Base-by-base conservation (phyloP, 2,888 invertebrate species). In the Drosophila fungiperda region DNA sequence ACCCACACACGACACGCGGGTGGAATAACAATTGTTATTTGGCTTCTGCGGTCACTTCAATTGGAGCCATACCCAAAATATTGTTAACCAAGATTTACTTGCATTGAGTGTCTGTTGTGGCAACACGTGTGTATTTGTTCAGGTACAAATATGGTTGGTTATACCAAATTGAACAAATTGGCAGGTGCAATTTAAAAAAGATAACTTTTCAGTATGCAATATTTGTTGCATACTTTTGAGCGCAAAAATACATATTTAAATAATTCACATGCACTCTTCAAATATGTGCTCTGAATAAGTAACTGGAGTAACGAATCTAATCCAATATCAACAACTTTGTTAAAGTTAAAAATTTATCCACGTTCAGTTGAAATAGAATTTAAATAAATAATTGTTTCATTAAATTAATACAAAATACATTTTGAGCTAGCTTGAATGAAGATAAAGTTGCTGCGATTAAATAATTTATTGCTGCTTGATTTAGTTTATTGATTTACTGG, bases 1-100 rank as follows among this genome's bases (percentile, higher is more conserved):
- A 49, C 17, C 23, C 23, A 38, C 38, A 62, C 9, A 49, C 17
- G n/a, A n/a, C 32, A 8, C 23, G n/a, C 17, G 33, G 45, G 20
- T 38, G 12, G 17, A 23, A n/a, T 35, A 40, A 40, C 76, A 73
- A 54, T 59, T 72, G 74, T 23, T 63, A 62, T 71, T 80, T 63
- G 70, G 63, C 72, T 73, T 78, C 76, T 78, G 78, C 75, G 78
- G 82, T 67, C 74, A 71, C 72, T 64, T 65, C 71, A 68, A 78
- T 66, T 64, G 62, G 17, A 72, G 66, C 45, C 55, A 67, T 45
- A 54, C 57, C 73, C 77, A 80, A 83, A 82, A 82, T 80, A 77
- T 83, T 86, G 78, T 84, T 86, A 76, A 84, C 78, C 83, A 83
- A 83, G 76, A 82, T 82, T 80, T 80, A 76, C 82, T 69, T 72